phyloP scores from a whole-genome alignment of 2,797 vertebrate genomes.

The Cyclopterus lumpus region DNA sequence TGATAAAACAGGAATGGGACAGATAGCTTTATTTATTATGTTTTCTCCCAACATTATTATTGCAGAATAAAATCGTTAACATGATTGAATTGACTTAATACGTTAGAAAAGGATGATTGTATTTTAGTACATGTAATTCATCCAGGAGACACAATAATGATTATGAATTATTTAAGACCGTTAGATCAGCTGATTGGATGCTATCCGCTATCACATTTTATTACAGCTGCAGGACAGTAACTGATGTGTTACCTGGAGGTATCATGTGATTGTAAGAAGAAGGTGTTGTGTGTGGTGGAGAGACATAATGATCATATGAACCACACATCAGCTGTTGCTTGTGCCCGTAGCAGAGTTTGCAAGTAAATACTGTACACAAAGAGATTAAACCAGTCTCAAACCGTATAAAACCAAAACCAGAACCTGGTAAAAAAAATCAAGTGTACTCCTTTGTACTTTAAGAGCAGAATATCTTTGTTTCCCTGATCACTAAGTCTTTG shows the following conservation, averaged over 20 bases:
- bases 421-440: constrained; percentile 5
- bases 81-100: constrained; percentile 6
- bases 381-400: not conserved
- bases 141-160: not conserved
- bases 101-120: not conserved
- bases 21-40: constrained; percentile 6
- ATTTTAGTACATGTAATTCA: not conserved
- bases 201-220: constrained; percentile 9
- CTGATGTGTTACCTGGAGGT: not conserved
- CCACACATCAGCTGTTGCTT: constrained; percentile 13
- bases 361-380: not conserved
- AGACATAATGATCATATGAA: constrained; percentile 38
- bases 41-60: constrained; percentile 10
- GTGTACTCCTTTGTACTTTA: constrained; percentile 8
- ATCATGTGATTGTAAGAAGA: constrained; percentile 11
- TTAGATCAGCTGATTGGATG: constrained; percentile 17
- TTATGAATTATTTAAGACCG: not conserved
- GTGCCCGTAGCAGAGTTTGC: not conserved
- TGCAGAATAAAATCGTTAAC: not conserved
- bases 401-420: constrained; percentile 1
- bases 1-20: constrained; percentile 20
- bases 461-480: constrained; percentile 1
- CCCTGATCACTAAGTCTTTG: constrained; percentile 32
- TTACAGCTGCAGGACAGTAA: not conserved
- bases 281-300: not conserved